phyloP scores from a whole-genome alignment of 2,797 vertebrate genomes.

The Peromyscus attwateri region DNA sequence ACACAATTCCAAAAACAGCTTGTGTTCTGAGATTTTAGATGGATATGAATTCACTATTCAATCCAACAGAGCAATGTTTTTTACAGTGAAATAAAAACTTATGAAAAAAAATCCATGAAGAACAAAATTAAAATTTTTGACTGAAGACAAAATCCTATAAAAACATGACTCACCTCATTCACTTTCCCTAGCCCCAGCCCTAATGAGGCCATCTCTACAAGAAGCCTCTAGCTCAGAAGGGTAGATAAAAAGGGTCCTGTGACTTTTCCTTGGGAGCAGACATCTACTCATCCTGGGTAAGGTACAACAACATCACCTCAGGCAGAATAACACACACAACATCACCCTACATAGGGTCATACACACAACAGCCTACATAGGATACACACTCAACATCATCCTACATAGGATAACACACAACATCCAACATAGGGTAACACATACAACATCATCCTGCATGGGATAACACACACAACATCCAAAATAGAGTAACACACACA shows the following conservation, averaged over 20 bases:
- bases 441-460: no score
- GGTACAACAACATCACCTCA: background rate
- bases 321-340: background rate
- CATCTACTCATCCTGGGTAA: background rate
- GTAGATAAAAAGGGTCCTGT: background rate
- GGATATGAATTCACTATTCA: background rate
- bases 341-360: no score
- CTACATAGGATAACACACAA: background rate
- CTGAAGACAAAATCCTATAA: background rate
- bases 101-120: conserved; percentile 32
- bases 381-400: no score
- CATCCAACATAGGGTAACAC: no score
- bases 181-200: background rate
- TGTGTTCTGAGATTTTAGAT: background rate
- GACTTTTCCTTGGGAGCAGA: background rate
- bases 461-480: background rate
- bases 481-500: no score
- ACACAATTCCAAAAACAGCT: conserved; percentile 21
- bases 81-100: conserved; percentile 19
- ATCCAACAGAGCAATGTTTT: conserved; percentile 15
- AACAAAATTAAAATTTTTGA: conserved; percentile 45
- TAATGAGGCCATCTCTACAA: background rate
- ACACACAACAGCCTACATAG: background rate
- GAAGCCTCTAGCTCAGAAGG: background rate
- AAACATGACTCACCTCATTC: background rate